Evolutionary conservation across 2,113 vertebrate species (phyloP).

Genomic region (Phoenicopterus ruber): DNA sequence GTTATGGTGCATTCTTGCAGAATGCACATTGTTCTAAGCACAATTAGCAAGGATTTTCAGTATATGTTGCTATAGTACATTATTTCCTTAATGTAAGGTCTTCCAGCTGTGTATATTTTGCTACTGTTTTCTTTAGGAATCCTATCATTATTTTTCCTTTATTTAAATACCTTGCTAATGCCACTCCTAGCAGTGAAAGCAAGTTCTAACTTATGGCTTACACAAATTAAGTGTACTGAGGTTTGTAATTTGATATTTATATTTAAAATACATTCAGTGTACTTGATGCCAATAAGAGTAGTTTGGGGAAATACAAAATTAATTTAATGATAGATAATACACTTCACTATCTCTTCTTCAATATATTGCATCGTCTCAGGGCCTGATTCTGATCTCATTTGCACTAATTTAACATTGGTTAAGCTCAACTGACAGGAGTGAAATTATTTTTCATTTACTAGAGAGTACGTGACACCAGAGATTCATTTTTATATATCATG

Average conservation of each 20-base stretch:
- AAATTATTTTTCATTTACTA: not conserved
- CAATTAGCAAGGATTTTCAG: not conserved
- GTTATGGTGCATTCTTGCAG: not conserved
- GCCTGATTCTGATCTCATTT: not conserved
- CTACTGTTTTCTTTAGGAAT: not conserved
- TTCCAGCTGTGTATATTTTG: not conserved
- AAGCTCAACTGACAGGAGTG: not conserved
- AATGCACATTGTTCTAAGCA: not conserved
- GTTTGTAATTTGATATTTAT: not conserved
- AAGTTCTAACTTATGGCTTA: not conserved
- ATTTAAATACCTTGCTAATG: not conserved
- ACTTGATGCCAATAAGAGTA: not conserved
- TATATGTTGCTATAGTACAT: not conserved
- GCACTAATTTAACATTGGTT: not conserved
- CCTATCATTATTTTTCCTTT: not conserved
- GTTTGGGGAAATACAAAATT: not conserved
- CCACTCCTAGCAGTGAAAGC: not conserved
- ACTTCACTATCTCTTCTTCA: not conserved
- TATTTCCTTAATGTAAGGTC: not conserved
- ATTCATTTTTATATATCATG: not conserved
- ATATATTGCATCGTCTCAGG: not conserved
- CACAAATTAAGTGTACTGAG: not conserved
- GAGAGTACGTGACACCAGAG: not conserved
- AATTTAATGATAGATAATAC: not conserved
- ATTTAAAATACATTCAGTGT: not conserved